Evolutionary conservation across 2,113 vertebrate species (phyloP).

Genomic region (Camelus dromedarius): DNA sequence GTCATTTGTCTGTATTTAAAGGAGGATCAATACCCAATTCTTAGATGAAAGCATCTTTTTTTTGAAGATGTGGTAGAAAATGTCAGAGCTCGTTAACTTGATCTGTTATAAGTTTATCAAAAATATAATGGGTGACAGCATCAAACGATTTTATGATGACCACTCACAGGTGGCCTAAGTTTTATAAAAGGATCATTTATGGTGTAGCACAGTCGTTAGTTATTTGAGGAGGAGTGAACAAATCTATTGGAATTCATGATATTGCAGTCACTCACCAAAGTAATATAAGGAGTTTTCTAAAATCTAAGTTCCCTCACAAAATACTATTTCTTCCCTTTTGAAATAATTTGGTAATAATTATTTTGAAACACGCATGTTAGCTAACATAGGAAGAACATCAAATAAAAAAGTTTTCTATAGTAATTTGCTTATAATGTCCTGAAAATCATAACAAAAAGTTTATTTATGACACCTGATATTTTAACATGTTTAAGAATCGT

Average conservation of each 20-base stretch:
- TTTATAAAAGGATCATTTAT: conserved; percentile 31
- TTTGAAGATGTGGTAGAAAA: conserved; percentile 44
- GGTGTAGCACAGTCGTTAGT: not conserved
- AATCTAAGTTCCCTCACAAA: not conserved
- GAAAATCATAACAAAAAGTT: not conserved
- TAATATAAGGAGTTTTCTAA: not conserved
- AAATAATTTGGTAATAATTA: conserved; percentile 6
- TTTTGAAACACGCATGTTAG: not conserved
- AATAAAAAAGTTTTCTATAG: not conserved
- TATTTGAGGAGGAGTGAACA: conserved; percentile 58
- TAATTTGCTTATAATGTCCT: not conserved
- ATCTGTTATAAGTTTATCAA: conserved; percentile 74
- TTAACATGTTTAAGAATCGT: not conserved
- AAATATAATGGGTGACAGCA: conserved; percentile 69
- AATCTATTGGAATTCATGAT: conserved; percentile 45
- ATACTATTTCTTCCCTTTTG: not conserved
- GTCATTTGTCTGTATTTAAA: conserved; percentile 55
- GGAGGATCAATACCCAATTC: conserved; percentile 69
- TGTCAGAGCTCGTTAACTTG: conserved; percentile 67
- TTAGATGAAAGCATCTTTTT: conserved; percentile 42
- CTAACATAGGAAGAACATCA: not conserved
- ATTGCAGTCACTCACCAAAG: conserved; percentile 38
- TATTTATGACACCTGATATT: not conserved
- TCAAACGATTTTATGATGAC: conserved; percentile 69
- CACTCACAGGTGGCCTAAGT: conserved; percentile 23